These are phyloP conservation scores for Emydoidea blandingii DNA, from an alignment of 2,797 vertebrate species.

Conservation along the genomic window DNA sequence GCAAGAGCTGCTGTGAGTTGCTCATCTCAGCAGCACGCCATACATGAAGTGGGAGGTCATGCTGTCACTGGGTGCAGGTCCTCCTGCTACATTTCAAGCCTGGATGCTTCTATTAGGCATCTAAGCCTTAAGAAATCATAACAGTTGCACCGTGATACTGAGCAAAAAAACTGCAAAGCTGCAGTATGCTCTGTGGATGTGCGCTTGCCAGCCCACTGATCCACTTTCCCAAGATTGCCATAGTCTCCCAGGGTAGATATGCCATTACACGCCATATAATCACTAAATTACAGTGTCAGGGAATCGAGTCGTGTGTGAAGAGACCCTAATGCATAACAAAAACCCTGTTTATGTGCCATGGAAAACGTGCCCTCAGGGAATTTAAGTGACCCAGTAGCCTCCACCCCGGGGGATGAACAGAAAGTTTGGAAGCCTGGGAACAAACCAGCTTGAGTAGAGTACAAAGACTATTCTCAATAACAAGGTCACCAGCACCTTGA, in stretches of 20 bases:
- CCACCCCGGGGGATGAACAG: conserved; percentile 55
- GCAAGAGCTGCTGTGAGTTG: background rate
- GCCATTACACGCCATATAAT: fast-evolving
- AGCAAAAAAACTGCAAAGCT: background rate
- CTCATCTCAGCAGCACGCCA: background rate
- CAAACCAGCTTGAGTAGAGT: conserved; percentile 18
- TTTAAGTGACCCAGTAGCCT: background rate
- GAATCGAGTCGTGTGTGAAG: background rate
- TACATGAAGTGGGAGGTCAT: background rate
- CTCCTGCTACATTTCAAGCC: background rate
- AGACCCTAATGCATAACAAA: background rate
- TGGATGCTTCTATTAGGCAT: background rate
- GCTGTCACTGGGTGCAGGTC: background rate
- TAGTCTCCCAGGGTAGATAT: background rate
- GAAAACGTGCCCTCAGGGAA: conserved; percentile 17
- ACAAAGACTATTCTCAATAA: background rate
- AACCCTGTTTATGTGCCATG: background rate
- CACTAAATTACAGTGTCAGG: background rate
- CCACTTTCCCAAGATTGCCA: background rate
- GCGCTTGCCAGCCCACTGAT: fast-evolving
- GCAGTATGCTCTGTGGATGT: no score
- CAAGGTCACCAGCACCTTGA: background rate
- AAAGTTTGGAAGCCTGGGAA: conserved; percentile 59
- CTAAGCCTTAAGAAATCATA: fast-evolving
- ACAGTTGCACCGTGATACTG: fast-evolving